phyloP scores from a whole-genome alignment of 23 tunicate species.

The Halocynthia aurantium region DNA sequence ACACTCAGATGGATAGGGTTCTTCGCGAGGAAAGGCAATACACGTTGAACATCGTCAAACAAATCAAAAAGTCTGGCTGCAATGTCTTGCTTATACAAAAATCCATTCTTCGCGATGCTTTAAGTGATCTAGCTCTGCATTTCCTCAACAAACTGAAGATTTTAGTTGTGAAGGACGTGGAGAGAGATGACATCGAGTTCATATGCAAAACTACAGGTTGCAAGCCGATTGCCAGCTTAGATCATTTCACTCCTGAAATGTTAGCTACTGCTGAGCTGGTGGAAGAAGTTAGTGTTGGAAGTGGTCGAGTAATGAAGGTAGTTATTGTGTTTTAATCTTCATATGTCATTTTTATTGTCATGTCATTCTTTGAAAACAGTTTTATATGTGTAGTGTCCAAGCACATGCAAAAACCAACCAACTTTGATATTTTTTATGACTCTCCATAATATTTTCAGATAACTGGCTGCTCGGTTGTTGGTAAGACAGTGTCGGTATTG shows the following conservation, averaged over 20 bases:
- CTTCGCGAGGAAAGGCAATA: slow-evolving; percentile 92
- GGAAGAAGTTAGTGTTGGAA: slow-evolving; percentile 89
- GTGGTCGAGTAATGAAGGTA: slow-evolving; percentile 91
- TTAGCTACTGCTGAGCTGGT: slow-evolving; percentile 91
- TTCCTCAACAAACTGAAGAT: slow-evolving; percentile 96
- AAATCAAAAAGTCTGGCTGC: slow-evolving; percentile 94
- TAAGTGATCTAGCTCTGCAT: slow-evolving; percentile 92
- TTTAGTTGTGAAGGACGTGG: slow-evolving; percentile 91
- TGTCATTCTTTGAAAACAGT: not conserved
- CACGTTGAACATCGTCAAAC: slow-evolving; percentile 92
- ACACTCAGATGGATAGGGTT: slow-evolving; percentile 99
- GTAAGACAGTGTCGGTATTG: slow-evolving; percentile 78
- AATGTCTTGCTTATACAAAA: slow-evolving; percentile 93
- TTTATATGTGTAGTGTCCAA: not conserved
- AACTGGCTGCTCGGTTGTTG: slow-evolving; percentile 58
- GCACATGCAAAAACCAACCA: not conserved
- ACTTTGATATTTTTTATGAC: not conserved
- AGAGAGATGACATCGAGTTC: slow-evolving; percentile 92
- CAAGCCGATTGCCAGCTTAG: slow-evolving; percentile 94
- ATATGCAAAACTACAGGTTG: slow-evolving; percentile 95
- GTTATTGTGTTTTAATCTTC: not conserved
- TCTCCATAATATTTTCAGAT: slow-evolving; percentile 35
- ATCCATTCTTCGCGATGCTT: slow-evolving; percentile 92
- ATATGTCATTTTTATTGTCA: not conserved
- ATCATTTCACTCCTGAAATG: slow-evolving; percentile 92